These are phyloP conservation scores for Iphiclides podalirius DNA, from an alignment of 2,888 invertebrate species.

Conservation along the genomic window DNA sequence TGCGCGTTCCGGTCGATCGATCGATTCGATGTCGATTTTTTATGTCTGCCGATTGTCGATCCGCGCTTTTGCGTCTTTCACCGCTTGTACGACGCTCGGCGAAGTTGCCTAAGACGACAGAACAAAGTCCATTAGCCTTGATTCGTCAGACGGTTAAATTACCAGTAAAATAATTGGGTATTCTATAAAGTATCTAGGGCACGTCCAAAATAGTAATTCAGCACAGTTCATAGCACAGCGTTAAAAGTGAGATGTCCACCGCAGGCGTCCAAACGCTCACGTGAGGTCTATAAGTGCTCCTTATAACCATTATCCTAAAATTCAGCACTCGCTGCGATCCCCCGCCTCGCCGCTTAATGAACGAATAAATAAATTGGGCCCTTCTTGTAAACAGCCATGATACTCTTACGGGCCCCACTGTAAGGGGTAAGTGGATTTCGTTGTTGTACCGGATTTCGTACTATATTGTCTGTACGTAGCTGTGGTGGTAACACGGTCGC, in stretches of 20 bases:
- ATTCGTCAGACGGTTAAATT: too few relatives aligned
- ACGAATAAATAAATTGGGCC: constrained; percentile 77
- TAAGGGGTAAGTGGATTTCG: constrained; percentile 79
- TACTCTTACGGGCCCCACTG: constrained; percentile 64
- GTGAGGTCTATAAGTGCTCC: constrained; percentile 39
- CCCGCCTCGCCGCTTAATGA: constrained; percentile 70
- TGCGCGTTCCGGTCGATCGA: constrained; percentile 46
- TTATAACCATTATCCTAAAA: constrained; percentile 70
- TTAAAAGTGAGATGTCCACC: constrained; percentile 21
- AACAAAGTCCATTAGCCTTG: too few relatives aligned
- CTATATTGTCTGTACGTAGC: constrained; percentile 50
- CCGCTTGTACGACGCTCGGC: constrained; percentile 10
- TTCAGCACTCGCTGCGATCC: constrained; percentile 68
- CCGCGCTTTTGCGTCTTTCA: constrained; percentile 27
- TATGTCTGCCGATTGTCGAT: constrained; percentile 43
- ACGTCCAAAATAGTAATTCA: neutral
- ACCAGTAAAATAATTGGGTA: too few relatives aligned
- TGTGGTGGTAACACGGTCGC: constrained; percentile 22
- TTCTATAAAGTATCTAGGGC: neutral
- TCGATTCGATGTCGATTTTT: constrained; percentile 59
- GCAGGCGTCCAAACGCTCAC: constrained; percentile 37
- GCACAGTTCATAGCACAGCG: too few relatives aligned
- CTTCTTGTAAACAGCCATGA: constrained; percentile 69
- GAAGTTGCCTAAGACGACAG: neutral
- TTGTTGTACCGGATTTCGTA: constrained; percentile 66